Percentiles rank a stretch among this genome's conserved stretches.
Conservation (phyloP, 2,113 vertebrate species). For the Clarias macrocephalus region DNA sequence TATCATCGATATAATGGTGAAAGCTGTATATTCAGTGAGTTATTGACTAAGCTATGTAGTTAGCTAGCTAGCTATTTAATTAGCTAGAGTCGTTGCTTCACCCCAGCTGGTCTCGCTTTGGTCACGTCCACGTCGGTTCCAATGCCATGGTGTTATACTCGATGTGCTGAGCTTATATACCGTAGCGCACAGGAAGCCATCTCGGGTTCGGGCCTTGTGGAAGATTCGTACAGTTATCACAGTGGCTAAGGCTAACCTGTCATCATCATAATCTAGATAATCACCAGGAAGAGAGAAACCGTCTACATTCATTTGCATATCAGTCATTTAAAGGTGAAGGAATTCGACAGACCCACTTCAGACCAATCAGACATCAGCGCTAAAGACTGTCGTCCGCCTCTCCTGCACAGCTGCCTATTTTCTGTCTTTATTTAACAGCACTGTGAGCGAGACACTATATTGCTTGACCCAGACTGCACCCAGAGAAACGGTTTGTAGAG, state of each 20-base stretch:
- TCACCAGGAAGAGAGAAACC: neutral
- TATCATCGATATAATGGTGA: neutral
- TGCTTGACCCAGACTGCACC: conserved; percentile 44
- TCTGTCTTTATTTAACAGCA: conserved; percentile 32
- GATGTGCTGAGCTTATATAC: neutral
- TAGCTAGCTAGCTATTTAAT: neutral
- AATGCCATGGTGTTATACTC: neutral
- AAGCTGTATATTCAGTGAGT: neutral
- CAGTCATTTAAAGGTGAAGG: neutral
- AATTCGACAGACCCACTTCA: neutral
- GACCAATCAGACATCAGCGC: neutral
- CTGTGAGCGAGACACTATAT: conserved; percentile 30
- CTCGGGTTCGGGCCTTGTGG: no score
- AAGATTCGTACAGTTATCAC: neutral
- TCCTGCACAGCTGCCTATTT: neutral
- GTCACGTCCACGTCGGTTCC: neutral
- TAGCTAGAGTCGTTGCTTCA: neutral
- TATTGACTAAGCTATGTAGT: neutral
- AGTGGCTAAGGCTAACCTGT: neutral
- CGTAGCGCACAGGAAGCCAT: neutral
- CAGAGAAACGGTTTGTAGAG: conserved; percentile 12
- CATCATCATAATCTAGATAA: neutral
- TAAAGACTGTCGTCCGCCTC: neutral
- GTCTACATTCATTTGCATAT: neutral
- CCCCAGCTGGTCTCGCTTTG: neutral